Evolutionary conservation across 2,888 invertebrate genomes (phyloP), one percentile per base, ranked within the genome.

Genomic region (Bedellia somnulentella): DNA sequence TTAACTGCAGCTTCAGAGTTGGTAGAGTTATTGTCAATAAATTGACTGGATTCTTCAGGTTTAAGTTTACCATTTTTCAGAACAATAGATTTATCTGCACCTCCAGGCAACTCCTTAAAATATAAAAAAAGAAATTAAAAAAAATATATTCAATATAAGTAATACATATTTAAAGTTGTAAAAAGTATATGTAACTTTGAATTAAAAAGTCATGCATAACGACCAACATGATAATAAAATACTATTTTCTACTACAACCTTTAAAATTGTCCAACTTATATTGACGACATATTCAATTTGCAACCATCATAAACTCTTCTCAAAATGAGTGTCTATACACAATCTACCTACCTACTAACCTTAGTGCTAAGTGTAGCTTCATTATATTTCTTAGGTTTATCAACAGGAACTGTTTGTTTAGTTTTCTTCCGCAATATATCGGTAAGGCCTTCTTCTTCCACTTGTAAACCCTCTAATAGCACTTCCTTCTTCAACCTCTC

Each of bases 401-500:
- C 75, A 41, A 64, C 70, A 8, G 54, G 58, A 29, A 61, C 46
- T n/a, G 82, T 80, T 36, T 85, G 81, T 48, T 86, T 86, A 0
- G 85, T 83, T 55, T 86, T 83, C 49, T 85, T 85, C 36, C 86
- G 77, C 35, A 86, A 61, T 34, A 85, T 79, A 66, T 88, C 88
- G 10, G 87, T 83, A 4, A 89, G 70, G 3, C 89, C 89, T 55
- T 90, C 90, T 49, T 89, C 89, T 66, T 90, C 90, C 4, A 90
- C 87, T 57, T 90, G 89, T 10, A 90, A 67, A 1, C 89, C 90
- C 59, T 90, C 89, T 32, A 84, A 73, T 31, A 89, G 78, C 5
- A 89, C 87, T 57, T 90, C 89, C 47, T 89, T 87, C 46, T 89
- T 87, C 45, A 89, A 80, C 49, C 86, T 84, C 51, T 89, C 88